Percentiles rank a stretch among this genome's conserved stretches.
Evolutionary conservation across 2,888 invertebrate genomes (phyloP).

Genomic region (Trichogramma dendrolimi): DNA sequence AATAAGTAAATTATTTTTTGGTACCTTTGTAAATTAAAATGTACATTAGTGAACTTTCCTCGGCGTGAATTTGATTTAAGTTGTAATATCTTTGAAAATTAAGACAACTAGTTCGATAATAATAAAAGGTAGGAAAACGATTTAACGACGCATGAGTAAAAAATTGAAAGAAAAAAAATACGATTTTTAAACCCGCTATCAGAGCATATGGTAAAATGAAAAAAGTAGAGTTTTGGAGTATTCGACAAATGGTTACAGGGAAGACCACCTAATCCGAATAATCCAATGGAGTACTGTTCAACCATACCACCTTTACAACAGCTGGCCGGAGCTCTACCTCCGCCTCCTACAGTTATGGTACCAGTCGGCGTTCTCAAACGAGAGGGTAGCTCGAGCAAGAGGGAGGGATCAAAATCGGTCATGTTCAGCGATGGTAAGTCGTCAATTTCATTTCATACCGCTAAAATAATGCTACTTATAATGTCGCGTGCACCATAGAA

Average conservation of each 20-base stretch:
- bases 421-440: constrained; percentile 80
- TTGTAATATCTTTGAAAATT: background rate
- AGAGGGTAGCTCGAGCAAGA: constrained; percentile 56
- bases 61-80: background rate
- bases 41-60: too few relatives aligned
- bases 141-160: background rate
- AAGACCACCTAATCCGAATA: constrained; percentile 73
- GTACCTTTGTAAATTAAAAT: background rate
- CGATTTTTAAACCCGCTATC: background rate
- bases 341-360: constrained; percentile 73
- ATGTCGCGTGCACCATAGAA: too few relatives aligned
- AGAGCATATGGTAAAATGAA: constrained; percentile 3
- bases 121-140: background rate
- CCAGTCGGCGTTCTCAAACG: constrained; percentile 78
- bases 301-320: constrained; percentile 76
- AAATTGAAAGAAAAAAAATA: background rate
- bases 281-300: constrained; percentile 83
- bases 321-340: constrained; percentile 56
- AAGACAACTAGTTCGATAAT: background rate
- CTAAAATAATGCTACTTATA: too few relatives aligned
- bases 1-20: background rate
- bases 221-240: constrained; percentile 44
- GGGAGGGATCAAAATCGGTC: constrained; percentile 67
- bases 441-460: background rate
- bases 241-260: constrained; percentile 53